Evolutionary conservation across 2,888 invertebrate species (phyloP).

Genomic region (Monochamus alternatus): DNA sequence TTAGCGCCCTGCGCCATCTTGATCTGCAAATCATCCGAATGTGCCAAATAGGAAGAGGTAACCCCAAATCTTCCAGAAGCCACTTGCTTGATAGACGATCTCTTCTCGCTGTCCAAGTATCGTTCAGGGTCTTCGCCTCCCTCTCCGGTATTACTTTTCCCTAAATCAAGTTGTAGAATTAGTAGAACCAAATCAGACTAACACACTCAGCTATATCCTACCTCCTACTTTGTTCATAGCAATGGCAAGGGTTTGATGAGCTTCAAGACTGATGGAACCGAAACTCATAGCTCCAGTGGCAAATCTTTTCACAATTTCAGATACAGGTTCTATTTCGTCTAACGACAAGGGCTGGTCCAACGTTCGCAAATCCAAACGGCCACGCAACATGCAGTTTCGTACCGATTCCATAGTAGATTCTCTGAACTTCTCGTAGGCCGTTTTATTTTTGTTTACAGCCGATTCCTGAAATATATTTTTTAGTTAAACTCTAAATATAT

Average conservation of each 20-base stretch:
- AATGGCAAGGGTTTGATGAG: conserved; percentile 94
- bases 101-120: conserved; percentile 77
- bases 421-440: conserved; percentile 88
- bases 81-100: conserved; percentile 98
- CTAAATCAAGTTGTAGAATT: conserved; percentile 73
- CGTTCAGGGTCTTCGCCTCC: conserved; percentile 91
- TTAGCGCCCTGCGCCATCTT: conserved; percentile 99
- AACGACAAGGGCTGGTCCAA: conserved; percentile 86
- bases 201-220: neutral
- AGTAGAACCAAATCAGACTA: neutral
- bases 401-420: conserved; percentile 92
- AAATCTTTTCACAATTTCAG: conserved; percentile 96
- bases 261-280: conserved; percentile 93
- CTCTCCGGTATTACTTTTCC: conserved; percentile 99
- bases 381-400: conserved; percentile 90
- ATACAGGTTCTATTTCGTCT: conserved; percentile 92
- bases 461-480: conserved; percentile 81
- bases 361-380: conserved; percentile 91
- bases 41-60: conserved; percentile 96
- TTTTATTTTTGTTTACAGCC: conserved; percentile 83
- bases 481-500: neutral
- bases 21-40: conserved; percentile 98
- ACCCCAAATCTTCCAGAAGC: conserved; percentile 99
- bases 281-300: conserved; percentile 80
- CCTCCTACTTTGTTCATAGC: conserved; percentile 90